A percentile compares a stretch with the other conserved stretches of the same genome.
Conservation (phyloP, 2,113 vertebrate genomes). For the Anoura caudifer region DNA sequence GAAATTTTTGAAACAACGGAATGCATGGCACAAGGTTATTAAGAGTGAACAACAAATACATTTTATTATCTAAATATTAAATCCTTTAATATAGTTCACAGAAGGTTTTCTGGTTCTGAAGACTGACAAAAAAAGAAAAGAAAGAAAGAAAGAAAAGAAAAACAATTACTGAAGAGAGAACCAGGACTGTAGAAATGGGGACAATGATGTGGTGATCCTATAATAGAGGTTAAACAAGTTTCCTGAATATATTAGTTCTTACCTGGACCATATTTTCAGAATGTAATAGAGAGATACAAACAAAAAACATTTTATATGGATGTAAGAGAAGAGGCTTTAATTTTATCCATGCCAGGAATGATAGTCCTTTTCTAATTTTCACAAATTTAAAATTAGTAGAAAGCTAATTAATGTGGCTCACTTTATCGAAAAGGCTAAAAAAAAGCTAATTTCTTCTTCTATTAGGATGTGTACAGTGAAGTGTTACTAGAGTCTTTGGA, state of each 20-base stretch:
- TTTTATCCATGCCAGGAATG: background rate
- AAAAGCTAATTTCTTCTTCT: background rate
- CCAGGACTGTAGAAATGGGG: background rate
- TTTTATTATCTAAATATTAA: background rate
- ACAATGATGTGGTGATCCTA: background rate
- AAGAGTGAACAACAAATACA: background rate
- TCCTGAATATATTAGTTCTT: background rate
- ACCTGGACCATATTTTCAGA: background rate
- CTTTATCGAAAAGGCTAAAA: background rate
- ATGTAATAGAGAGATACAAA: background rate
- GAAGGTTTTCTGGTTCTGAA: conserved; percentile 15
- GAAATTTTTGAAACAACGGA: conserved; percentile 16
- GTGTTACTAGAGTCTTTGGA: background rate
- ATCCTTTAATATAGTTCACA: conserved; percentile 2
- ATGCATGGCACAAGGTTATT: background rate
- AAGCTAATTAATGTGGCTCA: background rate
- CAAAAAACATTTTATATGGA: background rate
- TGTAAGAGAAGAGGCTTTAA: background rate
- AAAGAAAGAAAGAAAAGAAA: background rate
- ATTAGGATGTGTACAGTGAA: background rate
- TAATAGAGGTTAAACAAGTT: background rate
- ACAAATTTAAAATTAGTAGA: background rate
- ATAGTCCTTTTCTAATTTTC: background rate
- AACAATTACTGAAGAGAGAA: background rate
- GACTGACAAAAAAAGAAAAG: background rate